phyloP scores from a whole-genome alignment of 2,797 vertebrate genomes.

The Spinus olivaceus region DNA sequence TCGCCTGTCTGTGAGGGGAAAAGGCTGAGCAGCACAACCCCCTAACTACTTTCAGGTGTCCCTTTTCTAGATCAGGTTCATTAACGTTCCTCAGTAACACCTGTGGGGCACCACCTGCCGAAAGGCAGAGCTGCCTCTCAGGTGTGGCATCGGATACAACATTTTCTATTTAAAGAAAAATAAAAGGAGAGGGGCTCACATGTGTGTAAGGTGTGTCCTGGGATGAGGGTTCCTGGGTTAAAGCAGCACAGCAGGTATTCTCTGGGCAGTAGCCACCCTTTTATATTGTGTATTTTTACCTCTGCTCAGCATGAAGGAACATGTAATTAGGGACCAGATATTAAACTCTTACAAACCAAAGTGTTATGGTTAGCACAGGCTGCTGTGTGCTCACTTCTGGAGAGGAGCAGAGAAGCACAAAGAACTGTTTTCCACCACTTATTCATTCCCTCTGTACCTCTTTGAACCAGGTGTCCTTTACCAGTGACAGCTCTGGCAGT shows the following conservation, averaged over 20 bases:
- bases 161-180: background rate
- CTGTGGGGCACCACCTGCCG: accelerated
- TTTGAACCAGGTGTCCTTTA: background rate
- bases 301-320: background rate
- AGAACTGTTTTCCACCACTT: background rate
- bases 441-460: background rate
- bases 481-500: background rate
- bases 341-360: background rate
- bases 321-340: background rate
- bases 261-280: background rate
- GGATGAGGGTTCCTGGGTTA: background rate
- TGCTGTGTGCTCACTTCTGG: background rate
- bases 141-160: background rate
- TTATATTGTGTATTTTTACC: background rate
- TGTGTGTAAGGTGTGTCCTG: background rate
- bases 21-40: background rate
- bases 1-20: background rate
- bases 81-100: background rate
- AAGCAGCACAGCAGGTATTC: background rate
- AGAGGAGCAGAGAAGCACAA: background rate
- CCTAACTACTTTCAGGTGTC: background rate
- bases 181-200: background rate
- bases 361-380: background rate
- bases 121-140: background rate
- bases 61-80: background rate